Evolutionary conservation across 1,140 invertebrate genomes (phyloP), one percentile per base, ranked within the genome.

Genomic region (Drosophila ercepeae): DNA sequence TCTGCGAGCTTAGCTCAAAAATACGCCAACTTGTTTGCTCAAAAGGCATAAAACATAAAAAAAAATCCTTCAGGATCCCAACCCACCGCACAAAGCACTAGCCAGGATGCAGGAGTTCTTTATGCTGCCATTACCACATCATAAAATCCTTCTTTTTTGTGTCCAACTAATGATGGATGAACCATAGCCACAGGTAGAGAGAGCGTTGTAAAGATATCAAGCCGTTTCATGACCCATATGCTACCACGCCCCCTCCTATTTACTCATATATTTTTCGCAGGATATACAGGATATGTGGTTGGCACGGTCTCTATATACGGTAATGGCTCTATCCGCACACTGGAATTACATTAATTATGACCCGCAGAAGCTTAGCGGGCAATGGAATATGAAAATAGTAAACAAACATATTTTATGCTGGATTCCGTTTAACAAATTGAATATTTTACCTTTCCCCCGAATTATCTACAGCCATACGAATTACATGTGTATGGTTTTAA

Each of bases 161-260:
- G 78, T 82, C 79, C 82, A 81, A 88, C 82, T 88, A 88, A 88
- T 88, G 82, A 88, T 88, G 82, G 73, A 88, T 88, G 83, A 81
- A 88, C 75, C 73, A 50, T 69, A 73, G 54, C 63, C 72, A 77
- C 67, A 81, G 67, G 68, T 86, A 71, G 44, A 59, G 44, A 59
- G 54, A 51, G 34, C 50, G 51, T 36, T 46, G 39, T 67, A 67
- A 67, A 67, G 60, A 67, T 65, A 67, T 67, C 63, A 67, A 67
- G 63, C 59, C 65, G 59, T 67, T 67, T 67, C 36, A 65, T 34
- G 45, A 34, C 45, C 60, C 63, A 65, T 51, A 52, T 65, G 34
- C 42, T 19, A 8, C 13, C 55, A 21, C 23, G 36, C 55, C 55
- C 23, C 42, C 29, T 14, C 3, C 53, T 25, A 48, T 39, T 23